Evolutionary conservation across 2,113 vertebrate genomes (phyloP).

Genomic region (Phaetusa simplex): DNA sequence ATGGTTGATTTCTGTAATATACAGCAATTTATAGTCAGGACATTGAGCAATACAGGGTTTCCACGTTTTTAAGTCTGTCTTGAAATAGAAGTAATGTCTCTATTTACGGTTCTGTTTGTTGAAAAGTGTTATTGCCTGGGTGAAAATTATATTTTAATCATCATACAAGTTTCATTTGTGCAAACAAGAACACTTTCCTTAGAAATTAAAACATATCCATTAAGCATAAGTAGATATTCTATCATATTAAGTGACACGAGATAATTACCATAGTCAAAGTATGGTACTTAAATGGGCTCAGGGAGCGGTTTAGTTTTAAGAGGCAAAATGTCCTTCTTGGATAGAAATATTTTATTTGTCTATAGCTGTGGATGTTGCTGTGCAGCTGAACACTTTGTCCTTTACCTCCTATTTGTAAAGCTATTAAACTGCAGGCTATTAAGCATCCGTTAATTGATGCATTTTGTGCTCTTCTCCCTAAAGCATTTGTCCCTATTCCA

Average conservation of each 20-base stretch:
- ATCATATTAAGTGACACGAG: constrained; percentile 15
- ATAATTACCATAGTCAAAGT: constrained; percentile 35
- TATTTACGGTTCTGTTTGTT: background rate
- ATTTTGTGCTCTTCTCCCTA: constrained; percentile 7
- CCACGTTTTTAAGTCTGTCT: background rate
- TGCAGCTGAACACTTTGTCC: constrained; percentile 8
- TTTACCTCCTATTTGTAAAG: constrained; percentile 22
- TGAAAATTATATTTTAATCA: constrained; percentile 45
- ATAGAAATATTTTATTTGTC: background rate
- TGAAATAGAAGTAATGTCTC: background rate
- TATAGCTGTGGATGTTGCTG: background rate
- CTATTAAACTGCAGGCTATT: constrained; percentile 27
- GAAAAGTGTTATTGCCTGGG: background rate
- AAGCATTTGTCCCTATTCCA: background rate
- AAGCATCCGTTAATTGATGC: constrained; percentile 28
- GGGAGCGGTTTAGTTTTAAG: background rate
- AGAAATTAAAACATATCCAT: background rate
- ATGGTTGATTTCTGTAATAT: background rate
- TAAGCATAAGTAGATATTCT: background rate
- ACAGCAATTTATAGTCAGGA: background rate
- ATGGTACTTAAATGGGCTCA: background rate
- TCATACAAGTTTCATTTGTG: background rate
- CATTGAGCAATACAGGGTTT: background rate
- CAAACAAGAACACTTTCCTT: background rate
- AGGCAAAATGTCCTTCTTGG: background rate